Evolutionary conservation across 92 coral and sea anemone species (phyloP), one percentile per base, ranked within the genome.

Genomic region (Actinostola sp.): DNA sequence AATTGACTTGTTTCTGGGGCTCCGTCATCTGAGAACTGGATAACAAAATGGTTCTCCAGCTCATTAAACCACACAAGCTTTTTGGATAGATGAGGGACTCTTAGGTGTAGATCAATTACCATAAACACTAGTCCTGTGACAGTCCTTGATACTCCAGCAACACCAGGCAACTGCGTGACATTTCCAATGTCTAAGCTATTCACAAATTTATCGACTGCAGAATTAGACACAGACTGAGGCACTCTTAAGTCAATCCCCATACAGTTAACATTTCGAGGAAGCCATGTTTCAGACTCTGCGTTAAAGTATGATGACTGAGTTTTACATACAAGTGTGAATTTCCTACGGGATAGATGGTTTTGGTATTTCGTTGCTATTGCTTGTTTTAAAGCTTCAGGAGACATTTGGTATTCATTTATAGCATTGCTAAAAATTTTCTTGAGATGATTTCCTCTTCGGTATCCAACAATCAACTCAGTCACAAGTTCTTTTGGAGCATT

Each of bases 1-100:
- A 88, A 25, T 34, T 88, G 86, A 70, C 84, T 76, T 14, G 86
- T 79, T 52, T 84, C 89, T 11, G 93, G 92, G 24, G 92, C 92
- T 0, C 92, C 86, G 60, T 83, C 89, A 77, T 86, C 87, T 66
- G 86, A 85, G 48, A 85, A 85, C 73, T 80, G 78, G 32, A 81
- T 50, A 29, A 85, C 67, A 28, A 85, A 80, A 68, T 85, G 86
- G 43, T 85, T 85, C 17, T 59, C 59, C 48, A 38, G 80, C 20
- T 61, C 90, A 66, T 67, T 82, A 55, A 64, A 67, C 84, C 89
- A 76, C 24, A 70, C 59, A 71, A 71, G 81, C 48, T 72, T 78
- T 28, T 66, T 70, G 25, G 52, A 15, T 15, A 84, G 84, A 66
- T 84, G 61, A 9, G 83, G 67, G 21, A 84, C 81, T 14, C 89